Percentiles rank a stretch among this genome's conserved stretches.
phyloP scores from a whole-genome alignment of 2,797 vertebrate genomes.

The Allobates femoralis region DNA sequence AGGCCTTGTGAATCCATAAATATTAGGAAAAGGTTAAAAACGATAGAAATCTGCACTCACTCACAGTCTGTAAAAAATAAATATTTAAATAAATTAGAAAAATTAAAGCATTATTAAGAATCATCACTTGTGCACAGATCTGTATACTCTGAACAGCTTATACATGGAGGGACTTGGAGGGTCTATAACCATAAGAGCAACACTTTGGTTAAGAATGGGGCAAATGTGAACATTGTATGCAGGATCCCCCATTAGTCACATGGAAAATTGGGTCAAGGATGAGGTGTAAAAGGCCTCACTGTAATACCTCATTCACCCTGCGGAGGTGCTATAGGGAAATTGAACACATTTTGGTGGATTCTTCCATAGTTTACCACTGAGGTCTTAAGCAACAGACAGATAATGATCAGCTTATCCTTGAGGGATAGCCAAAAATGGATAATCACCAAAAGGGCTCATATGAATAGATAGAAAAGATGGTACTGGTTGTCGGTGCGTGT shows the following conservation, averaged over 20 bases:
- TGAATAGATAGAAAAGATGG: background rate
- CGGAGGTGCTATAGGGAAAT: background rate
- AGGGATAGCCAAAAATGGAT: too few species aligned
- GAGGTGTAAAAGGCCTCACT: too few species aligned
- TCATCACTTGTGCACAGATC: background rate
- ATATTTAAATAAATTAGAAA: background rate
- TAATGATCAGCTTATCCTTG: background rate
- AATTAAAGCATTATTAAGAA: background rate
- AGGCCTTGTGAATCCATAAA: background rate
- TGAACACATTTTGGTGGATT: background rate
- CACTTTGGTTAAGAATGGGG: background rate
- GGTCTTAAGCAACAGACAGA: background rate
- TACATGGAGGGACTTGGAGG: background rate
- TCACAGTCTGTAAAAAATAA: slow-evolving; percentile 1
- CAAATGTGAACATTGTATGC: background rate
- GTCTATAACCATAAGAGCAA: background rate
- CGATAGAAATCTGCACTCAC: background rate
- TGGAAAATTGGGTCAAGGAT: too few species aligned
- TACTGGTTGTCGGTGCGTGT: too few species aligned
- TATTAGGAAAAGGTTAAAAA: slow-evolving; percentile 2
- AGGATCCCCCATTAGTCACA: background rate
- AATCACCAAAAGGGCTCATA: too few species aligned
- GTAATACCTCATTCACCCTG: background rate
- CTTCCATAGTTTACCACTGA: background rate
- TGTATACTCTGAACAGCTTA: too few species aligned